Base-by-base conservation (phyloP, 2,113 vertebrate species). In the Daboia siamensis region DNA sequence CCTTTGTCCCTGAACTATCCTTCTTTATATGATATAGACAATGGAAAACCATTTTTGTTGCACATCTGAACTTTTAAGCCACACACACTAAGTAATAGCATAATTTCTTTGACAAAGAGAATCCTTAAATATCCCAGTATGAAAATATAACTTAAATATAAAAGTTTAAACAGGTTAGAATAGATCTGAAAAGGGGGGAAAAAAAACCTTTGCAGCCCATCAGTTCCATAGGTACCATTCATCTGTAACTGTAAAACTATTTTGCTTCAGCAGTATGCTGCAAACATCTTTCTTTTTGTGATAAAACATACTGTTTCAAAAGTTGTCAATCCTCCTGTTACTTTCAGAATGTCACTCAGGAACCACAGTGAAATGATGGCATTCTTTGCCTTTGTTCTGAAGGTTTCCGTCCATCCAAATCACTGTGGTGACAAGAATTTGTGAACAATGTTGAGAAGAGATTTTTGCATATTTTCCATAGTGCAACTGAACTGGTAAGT, bases 91-190 rank as follows among this genome's bases (percentile, higher is more conserved):
- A 90, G 95, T 89, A 96, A 96, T 21, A 20, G 48, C 33, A 90
- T 87, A 87, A 93, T 97, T 94, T 92, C 57, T 95, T 93, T 93
- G 94, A 97, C 96, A 98, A 96, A 94, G 97, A 97, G 94, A 97
- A 95, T 96, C 91, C 97, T 97, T 98, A 98, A 98, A 98, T 98
- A 98, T 95, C 97, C 96, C 94, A 96, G 97, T 98, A 98, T 97
- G 97, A 98, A 98, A 98, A 98, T 98, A 98, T 98, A 98, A 98
- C 97, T 98, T 98, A 98, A 98, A 98, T 97, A 97, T 97, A 98
- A 98, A 98, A 98, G 97, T 98, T 93, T 96, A 96, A 95, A 98
- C 94, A 97, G 96, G 96, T 96, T 96, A 91, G n/a, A 97, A 97
- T 97, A 98, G 96, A 97, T 96, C 97, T 97, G 97, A 23, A 54